Percentiles rank a stretch among this genome's conserved stretches.
These are phyloP conservation scores for Syngnathus floridae DNA, from an alignment of 2,113 vertebrate genomes.

Conservation along the genomic window DNA sequence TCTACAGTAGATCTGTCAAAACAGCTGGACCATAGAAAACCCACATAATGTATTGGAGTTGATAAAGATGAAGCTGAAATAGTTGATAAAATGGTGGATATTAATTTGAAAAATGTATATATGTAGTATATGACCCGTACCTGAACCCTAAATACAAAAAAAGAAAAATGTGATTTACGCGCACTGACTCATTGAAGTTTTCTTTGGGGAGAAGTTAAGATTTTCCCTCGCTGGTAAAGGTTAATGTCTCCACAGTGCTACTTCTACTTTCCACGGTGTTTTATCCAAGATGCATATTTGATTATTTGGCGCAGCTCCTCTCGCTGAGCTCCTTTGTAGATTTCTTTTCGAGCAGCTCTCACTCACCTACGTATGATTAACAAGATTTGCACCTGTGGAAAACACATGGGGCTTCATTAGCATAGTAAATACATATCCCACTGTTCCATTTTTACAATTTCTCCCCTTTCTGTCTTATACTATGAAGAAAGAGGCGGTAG, in stretches of 20 bases:
- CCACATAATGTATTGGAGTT: constrained; percentile 9
- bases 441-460: constrained; percentile 40
- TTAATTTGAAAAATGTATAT: background rate
- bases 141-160: background rate
- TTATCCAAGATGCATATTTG: constrained; percentile 20
- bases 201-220: constrained; percentile 12
- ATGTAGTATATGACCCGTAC: too few relatives aligned
- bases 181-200: background rate
- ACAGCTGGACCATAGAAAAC: constrained; percentile 35
- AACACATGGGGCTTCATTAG: constrained; percentile 70
- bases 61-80: constrained; percentile 14
- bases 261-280: constrained; percentile 8
- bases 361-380: constrained; percentile 61
- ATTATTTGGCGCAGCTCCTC: constrained; percentile 35
- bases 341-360: constrained; percentile 46
- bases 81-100: constrained; percentile 15
- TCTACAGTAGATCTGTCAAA: constrained; percentile 54
- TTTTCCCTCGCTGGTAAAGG: constrained; percentile 14
- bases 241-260: constrained; percentile 18
- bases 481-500: constrained; percentile 17
- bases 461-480: constrained; percentile 19
- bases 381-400: constrained; percentile 53
- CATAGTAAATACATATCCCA: constrained; percentile 60
- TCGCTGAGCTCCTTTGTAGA: constrained; percentile 50
- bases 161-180: background rate